These are phyloP conservation scores for Drusus annulatus DNA, from an alignment of 1,140 invertebrate species.

Conservation along the genomic window DNA sequence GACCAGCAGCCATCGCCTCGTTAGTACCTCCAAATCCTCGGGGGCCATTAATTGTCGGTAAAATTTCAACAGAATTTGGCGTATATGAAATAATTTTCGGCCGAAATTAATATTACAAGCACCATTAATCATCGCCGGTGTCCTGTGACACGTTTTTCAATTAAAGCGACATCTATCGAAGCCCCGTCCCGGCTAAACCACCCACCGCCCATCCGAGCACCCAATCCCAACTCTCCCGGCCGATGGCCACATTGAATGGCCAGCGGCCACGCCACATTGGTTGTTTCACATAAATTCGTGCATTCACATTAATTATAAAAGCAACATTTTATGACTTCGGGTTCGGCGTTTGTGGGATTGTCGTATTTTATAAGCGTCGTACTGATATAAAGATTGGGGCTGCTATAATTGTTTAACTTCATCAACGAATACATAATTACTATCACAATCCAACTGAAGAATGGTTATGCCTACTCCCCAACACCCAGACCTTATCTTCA, in stretches of 20 bases:
- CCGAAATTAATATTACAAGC: slow-evolving; percentile 22
- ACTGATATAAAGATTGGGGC: too few species aligned
- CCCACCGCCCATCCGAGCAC: not conserved
- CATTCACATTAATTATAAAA: too few species aligned
- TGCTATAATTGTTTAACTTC: too few species aligned
- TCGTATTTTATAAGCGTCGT: too few species aligned
- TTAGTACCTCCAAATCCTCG: not conserved
- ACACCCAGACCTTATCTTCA: too few species aligned
- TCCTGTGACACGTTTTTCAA: slow-evolving; percentile 40
- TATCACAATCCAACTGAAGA: too few species aligned
- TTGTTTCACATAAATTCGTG: too few species aligned
- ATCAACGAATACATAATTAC: too few species aligned
- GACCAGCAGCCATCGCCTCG: not conserved
- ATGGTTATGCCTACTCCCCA: too few species aligned
- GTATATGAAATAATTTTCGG: slow-evolving; percentile 35
- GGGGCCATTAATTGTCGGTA: slow-evolving; percentile 36
- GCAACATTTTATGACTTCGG: too few species aligned
- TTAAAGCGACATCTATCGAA: not conserved
- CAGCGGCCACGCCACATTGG: too few species aligned
- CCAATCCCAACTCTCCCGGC: not conserved
- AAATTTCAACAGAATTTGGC: slow-evolving; percentile 36
- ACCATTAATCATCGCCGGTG: slow-evolving; percentile 22
- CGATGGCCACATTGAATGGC: not conserved
- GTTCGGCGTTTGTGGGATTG: too few species aligned
- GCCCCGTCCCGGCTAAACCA: not conserved